These are phyloP conservation scores for Epizoanthus illoricatus DNA, from an alignment of 92 coral and sea anemone genomes.

Conservation along the genomic window DNA sequence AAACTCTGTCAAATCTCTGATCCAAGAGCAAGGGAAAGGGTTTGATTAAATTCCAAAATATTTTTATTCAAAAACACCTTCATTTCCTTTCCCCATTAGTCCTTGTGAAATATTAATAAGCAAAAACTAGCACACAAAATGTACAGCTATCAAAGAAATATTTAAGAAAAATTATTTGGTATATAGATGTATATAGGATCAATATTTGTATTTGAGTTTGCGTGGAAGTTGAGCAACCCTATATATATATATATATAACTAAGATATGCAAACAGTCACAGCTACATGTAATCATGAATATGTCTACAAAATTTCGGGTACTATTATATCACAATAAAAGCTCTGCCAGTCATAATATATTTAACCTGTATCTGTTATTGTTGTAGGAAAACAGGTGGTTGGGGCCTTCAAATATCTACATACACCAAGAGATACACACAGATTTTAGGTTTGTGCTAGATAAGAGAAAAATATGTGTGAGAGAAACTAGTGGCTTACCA, in stretches of 20 bases:
- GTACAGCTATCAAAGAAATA: no score
- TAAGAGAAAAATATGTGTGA: not conserved
- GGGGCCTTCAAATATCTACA: not conserved
- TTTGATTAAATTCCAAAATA: no score
- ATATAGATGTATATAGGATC: not conserved
- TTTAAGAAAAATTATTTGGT: no score
- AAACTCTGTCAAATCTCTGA: no score
- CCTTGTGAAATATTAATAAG: no score
- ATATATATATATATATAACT: not conserved
- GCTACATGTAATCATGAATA: not conserved
- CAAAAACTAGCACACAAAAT: no score
- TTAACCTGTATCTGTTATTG: not conserved
- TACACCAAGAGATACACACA: not conserved
- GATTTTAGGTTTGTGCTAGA: no score
- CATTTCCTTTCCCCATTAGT: no score
- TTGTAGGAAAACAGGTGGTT: conserved; percentile 6
- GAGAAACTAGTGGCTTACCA: not conserved
- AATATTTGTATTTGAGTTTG: not conserved
- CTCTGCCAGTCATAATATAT: conserved; percentile 5
- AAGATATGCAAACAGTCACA: not conserved
- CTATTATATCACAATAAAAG: not conserved
- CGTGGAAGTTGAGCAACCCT: not conserved
- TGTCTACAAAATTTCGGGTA: conserved; percentile 4
- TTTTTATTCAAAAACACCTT: no score
- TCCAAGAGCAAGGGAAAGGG: no score